A percentile compares a stretch with the other conserved stretches of the same genome.
Evolutionary conservation across 2,888 invertebrate genomes (phyloP).

Genomic region (Leistus spinibarbis): DNA sequence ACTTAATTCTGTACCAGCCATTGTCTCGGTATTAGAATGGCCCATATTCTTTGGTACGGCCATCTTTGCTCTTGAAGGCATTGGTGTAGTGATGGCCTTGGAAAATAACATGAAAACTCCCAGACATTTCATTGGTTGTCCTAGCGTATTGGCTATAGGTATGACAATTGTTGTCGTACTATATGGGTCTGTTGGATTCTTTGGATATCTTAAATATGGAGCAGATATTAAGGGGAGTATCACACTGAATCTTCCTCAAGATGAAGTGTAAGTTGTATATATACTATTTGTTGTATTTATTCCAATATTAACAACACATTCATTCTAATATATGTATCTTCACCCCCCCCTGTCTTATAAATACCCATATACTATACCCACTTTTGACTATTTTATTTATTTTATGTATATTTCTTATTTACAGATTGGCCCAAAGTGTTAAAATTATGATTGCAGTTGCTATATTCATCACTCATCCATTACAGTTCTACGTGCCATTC

Average conservation of each 20-base stretch:
- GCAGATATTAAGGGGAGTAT: slow-evolving; percentile 76
- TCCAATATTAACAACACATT: too few species aligned
- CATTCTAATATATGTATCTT: too few species aligned
- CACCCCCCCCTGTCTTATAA: too few species aligned
- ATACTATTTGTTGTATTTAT: too few species aligned
- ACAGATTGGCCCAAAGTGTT: slow-evolving; percentile 78
- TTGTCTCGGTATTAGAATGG: slow-evolving; percentile 64
- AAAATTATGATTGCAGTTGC: slow-evolving; percentile 86
- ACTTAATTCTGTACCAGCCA: slow-evolving; percentile 59
- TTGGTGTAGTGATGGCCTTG: slow-evolving; percentile 89
- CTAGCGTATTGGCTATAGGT: slow-evolving; percentile 88
- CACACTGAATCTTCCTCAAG: slow-evolving; percentile 82
- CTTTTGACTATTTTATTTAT: too few species aligned
- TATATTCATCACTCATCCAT: slow-evolving; percentile 92
- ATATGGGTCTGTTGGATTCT: slow-evolving; percentile 90
- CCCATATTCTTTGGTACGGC: slow-evolving; percentile 68
- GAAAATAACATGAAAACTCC: slow-evolving; percentile 97
- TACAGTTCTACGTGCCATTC: slow-evolving; percentile 98
- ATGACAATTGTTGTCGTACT: slow-evolving; percentile 86
- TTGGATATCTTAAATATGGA: slow-evolving; percentile 90
- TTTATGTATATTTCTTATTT: too few species aligned
- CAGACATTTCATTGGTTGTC: slow-evolving; percentile 87
- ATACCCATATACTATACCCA: too few species aligned
- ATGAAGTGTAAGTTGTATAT: slow-evolving; percentile 73
- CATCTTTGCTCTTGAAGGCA: slow-evolving; percentile 69